These are phyloP conservation scores for Carettochelys insculpta DNA, from an alignment of 2,113 vertebrate species.

Conservation along the genomic window DNA sequence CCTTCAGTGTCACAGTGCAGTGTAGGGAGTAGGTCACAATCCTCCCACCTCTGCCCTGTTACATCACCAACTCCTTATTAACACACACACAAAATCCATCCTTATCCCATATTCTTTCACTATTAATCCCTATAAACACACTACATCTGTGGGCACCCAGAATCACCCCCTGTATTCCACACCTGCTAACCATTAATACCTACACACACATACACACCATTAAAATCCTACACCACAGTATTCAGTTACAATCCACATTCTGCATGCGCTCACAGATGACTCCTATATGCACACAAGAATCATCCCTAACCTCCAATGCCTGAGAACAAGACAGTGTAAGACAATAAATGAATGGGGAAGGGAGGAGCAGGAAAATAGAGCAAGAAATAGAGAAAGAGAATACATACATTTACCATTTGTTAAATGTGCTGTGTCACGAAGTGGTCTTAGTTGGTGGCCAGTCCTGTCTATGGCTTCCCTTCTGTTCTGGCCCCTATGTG, in stretches of 20 bases:
- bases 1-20: constrained; percentile 61
- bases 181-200: neutral
- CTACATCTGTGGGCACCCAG: rapidly evolving
- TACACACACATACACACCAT: rapidly evolving
- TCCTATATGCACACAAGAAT: rapidly evolving
- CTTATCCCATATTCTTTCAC: neutral
- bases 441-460: neutral
- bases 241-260: rapidly evolving
- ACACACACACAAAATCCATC: neutral
- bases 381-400: neutral
- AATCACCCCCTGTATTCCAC: rapidly evolving
- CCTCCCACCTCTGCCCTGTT: neutral
- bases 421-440: neutral
- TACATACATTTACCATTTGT: constrained; percentile 4
- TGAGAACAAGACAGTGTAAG: neutral
- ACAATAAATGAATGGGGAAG: neutral
- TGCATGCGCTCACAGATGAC: neutral
- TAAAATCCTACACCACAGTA: neutral
- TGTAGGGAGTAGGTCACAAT: constrained; percentile 46
- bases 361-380: neutral
- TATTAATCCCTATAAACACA: rapidly evolving
- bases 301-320: neutral
- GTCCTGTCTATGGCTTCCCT: neutral
- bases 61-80: neutral
- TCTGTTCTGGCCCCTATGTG: neutral